Conservation (phyloP, 2,888 invertebrate genomes). For the Cetonia aurata region DNA sequence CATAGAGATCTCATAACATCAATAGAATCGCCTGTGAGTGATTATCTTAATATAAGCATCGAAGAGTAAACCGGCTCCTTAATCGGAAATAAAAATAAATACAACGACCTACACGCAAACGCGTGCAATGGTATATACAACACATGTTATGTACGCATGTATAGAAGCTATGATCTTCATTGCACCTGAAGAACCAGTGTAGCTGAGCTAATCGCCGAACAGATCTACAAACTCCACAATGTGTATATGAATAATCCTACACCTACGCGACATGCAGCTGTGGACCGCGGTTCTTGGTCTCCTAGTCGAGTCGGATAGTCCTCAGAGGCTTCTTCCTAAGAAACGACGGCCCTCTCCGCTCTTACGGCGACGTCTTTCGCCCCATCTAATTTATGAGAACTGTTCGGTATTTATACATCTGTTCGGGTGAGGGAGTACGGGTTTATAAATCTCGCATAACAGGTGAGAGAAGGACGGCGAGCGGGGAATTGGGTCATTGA, state of each 20-base stretch:
- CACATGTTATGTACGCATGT: no score
- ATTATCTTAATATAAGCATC: constrained; percentile 2
- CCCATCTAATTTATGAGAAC: constrained; percentile 61
- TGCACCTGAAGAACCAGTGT: constrained; percentile 16
- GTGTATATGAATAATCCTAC: constrained; percentile 49
- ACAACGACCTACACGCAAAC: neutral
- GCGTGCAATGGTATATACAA: no score
- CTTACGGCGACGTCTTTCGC: constrained; percentile 44
- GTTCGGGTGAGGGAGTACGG: constrained; percentile 55
- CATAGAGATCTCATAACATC: neutral
- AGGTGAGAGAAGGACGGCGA: constrained; percentile 53
- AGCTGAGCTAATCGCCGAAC: constrained; percentile 33
- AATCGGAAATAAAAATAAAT: constrained; percentile 5
- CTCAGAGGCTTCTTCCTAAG: neutral
- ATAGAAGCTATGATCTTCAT: neutral
- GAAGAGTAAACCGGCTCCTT: constrained; percentile 9
- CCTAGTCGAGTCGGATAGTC: constrained; percentile 1
- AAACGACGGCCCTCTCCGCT: constrained; percentile 30
- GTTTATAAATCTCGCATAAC: constrained; percentile 62
- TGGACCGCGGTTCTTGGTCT: neutral
- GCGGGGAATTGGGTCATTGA: constrained; percentile 50
- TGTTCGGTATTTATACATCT: constrained; percentile 64
- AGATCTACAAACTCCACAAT: constrained; percentile 34
- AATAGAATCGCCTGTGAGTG: neutral
- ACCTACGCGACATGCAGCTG: constrained; percentile 50